A percentile compares a stretch with the other conserved stretches of the same genome.
These are phyloP conservation scores for Beroe forskalii DNA, from an alignment of 37 sponge, comb jelly and placozoan species.

Conservation along the genomic window DNA sequence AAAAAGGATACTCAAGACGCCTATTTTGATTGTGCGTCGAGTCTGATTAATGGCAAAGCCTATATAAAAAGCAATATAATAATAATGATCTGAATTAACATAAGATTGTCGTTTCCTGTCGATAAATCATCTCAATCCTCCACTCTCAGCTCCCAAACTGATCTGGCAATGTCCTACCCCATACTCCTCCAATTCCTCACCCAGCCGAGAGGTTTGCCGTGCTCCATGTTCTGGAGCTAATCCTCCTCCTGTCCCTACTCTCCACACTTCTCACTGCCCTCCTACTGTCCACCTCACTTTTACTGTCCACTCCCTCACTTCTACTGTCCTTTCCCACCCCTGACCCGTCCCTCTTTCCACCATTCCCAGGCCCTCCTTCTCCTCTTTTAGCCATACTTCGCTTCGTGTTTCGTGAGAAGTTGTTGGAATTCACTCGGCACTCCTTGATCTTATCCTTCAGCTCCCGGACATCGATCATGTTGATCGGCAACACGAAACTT, in stretches of 20 bases:
- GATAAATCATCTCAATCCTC: neutral
- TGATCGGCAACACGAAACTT: neutral
- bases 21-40: no score
- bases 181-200: neutral
- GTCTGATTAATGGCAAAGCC: no score
- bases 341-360: neutral
- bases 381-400: no score
- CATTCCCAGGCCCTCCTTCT: neutral
- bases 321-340: neutral
- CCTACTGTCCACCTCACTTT: neutral
- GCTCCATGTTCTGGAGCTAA: neutral
- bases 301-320: neutral
- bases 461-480: neutral
- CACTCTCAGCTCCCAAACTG: neutral
- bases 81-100: no score
- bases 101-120: neutral
- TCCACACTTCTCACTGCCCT: neutral
- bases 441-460: neutral
- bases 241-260: neutral
- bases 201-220: neutral
- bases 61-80: no score
- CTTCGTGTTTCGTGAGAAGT: slow-evolving; percentile 5
- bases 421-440: neutral
- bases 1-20: no score
- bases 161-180: neutral